Evolutionary conservation across 2,113 vertebrate species (phyloP).

Genomic region (Hypanus sabinus): DNA sequence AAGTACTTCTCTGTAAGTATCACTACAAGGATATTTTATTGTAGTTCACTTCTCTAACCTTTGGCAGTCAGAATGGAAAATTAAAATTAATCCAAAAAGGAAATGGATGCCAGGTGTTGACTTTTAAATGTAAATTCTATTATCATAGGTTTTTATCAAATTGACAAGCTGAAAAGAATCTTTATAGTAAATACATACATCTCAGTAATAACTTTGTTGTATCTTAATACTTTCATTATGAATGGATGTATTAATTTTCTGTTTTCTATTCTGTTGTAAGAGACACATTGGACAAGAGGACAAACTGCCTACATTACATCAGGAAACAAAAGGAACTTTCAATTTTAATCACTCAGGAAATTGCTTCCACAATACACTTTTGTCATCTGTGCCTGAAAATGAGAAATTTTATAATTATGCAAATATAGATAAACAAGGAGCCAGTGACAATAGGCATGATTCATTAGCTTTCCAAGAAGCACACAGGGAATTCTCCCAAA

Average conservation of each 20-base stretch:
- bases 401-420: slow-evolving; percentile 26
- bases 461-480: background rate
- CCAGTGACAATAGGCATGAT: background rate
- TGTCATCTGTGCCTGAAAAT: slow-evolving; percentile 33
- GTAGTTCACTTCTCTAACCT: background rate
- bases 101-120: slow-evolving; percentile 29
- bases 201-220: background rate
- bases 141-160: background rate
- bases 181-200: background rate
- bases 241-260: slow-evolving; percentile 7
- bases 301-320: slow-evolving; percentile 49
- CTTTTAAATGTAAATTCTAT: background rate
- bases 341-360: slow-evolving; percentile 69
- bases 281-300: slow-evolving; percentile 55
- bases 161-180: background rate
- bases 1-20: slow-evolving; percentile 78
- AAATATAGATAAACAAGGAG: slow-evolving; percentile 6
- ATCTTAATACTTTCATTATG: background rate
- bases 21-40: background rate
- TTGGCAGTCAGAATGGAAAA: background rate
- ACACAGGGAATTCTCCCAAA: background rate
- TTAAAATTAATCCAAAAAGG: slow-evolving; percentile 11
- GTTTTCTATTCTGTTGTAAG: slow-evolving; percentile 63
- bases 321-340: slow-evolving; percentile 61
- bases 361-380: slow-evolving; percentile 7